Conservation (phyloP, 2,888 invertebrate genomes). For the Apamea sordens region DNA sequence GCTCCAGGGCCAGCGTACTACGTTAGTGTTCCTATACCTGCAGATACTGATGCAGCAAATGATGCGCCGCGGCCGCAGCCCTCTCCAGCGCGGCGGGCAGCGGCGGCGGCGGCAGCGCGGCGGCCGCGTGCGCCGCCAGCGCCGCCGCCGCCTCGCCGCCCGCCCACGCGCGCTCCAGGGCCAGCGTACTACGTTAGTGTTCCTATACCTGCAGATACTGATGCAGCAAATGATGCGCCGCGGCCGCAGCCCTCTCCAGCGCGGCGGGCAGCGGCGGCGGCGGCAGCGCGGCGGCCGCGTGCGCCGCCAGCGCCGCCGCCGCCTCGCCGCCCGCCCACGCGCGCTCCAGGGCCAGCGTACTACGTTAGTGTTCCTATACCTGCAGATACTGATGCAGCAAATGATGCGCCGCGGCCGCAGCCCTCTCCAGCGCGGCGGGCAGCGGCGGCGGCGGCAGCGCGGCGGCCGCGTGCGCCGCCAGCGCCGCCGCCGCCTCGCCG, state of each 20-base stretch:
- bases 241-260: constrained; percentile 84
- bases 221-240: constrained; percentile 86
- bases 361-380: not conserved
- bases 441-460: constrained; percentile 87
- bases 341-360: constrained; percentile 67
- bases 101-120: constrained; percentile 86
- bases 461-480: constrained; percentile 84
- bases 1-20: constrained; percentile 60
- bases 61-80: constrained; percentile 86
- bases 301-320: constrained; percentile 84
- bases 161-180: constrained; percentile 83
- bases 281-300: constrained; percentile 85
- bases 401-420: constrained; percentile 86
- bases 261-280: constrained; percentile 85
- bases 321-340: constrained; percentile 88
- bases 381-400: constrained; percentile 83
- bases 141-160: constrained; percentile 86
- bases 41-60: constrained; percentile 84
- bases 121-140: constrained; percentile 84
- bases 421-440: constrained; percentile 84
- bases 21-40: not conserved
- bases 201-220: constrained; percentile 73
- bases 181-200: not conserved
- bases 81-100: constrained; percentile 85
- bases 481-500: constrained; percentile 84